Percentiles rank a stretch among this genome's conserved stretches.
These are phyloP conservation scores for Spondyliosoma cantharus DNA, from an alignment of 2,797 vertebrate species.

Conservation along the genomic window DNA sequence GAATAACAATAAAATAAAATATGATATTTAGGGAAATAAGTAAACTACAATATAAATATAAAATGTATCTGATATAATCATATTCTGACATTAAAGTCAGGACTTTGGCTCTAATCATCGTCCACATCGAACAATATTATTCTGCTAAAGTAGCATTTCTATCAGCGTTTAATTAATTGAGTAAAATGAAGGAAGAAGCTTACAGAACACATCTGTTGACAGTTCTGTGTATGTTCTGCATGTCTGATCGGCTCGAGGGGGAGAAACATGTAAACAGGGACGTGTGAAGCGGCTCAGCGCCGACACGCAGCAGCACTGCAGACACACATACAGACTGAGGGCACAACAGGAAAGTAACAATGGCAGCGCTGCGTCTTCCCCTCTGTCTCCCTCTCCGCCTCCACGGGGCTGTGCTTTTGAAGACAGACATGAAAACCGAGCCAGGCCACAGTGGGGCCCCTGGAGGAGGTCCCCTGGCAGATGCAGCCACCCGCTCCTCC, in stretches of 20 bases:
- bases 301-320: conserved; percentile 32
- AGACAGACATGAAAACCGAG: conserved; percentile 78
- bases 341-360: conserved; percentile 55
- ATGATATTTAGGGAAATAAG: no score
- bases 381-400: conserved; percentile 8
- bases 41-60: no score
- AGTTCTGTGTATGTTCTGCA: background rate
- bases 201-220: background rate
- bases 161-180: background rate
- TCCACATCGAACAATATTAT: no score
- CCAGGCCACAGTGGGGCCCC: conserved; percentile 65
- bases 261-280: conserved; percentile 28
- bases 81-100: no score
- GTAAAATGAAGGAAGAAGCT: background rate
- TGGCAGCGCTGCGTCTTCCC: conserved; percentile 28
- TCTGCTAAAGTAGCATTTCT: no score
- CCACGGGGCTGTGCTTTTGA: conserved; percentile 71
- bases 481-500: conserved; percentile 79
- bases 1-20: no score
- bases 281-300: conserved; percentile 28
- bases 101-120: no score
- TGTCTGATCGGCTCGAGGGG: background rate
- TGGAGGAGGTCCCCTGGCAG: conserved; percentile 85
- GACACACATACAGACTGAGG: conserved; percentile 24
- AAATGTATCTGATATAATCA: no score